Evolutionary conservation across 2,888 invertebrate genomes (phyloP), one percentile per base, ranked within the genome.

Genomic region (Poecilobothrus nobilitatus): DNA sequence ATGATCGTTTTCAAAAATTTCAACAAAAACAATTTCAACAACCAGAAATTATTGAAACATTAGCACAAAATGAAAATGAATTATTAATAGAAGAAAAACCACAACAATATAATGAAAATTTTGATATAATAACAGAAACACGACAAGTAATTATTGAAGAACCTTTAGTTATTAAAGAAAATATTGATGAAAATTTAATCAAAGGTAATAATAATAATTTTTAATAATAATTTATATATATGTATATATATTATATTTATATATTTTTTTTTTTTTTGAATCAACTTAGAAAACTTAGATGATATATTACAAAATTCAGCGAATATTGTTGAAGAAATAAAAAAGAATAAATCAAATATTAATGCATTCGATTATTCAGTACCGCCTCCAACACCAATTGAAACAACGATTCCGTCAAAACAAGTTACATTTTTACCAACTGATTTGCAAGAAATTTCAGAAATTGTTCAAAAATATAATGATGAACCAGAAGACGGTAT

Each of bases 241-340:
- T 22, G 4, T 6, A n/a, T 22, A 20, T 62, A 62, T 9, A 62
- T 62, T 9, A 20, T 20, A 62, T 62, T 22, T 22, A 63, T 22
- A 9, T 63, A 12, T 63, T 7, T 65, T 18, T 65, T 8, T 2
- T n/a, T 34, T 34, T 21, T 66, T 37, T 33, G 15, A 22, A 7
- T 27, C 3, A 27, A 84, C n/a, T n/a, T 84, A 65, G 66, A 70
- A 44, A 67, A 68, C 61, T 63, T 44, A 2, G 68, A 68, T 20
- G 62, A 66, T 22, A 65, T 65, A 37, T 34, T 65, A 20, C 33
- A 65, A 37, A 65, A 65, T 65, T 65, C 65, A 37, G 33, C 33
- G 18, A 34, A 65, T 34, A 65, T 65, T 37, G 65, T 65, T 20
- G 65, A 65, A 20, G 33, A 65, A 37, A 27, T 65, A 1, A 65